Evolutionary conservation across 1,140 invertebrate species (phyloP).

Genomic region (Diabrotica virgifera): DNA sequence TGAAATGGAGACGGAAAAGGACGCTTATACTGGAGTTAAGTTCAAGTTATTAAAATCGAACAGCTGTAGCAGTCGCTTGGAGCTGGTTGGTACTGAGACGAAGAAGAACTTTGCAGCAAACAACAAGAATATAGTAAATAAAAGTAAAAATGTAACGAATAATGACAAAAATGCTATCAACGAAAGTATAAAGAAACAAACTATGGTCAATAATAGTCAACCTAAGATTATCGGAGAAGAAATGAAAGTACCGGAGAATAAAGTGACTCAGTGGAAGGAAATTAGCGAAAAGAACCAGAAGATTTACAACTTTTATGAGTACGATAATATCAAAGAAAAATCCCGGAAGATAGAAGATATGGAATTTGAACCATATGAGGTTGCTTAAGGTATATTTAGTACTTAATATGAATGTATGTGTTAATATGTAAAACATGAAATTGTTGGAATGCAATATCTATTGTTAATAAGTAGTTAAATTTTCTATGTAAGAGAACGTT

Average conservation of each 20-base stretch:
- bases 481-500: no score
- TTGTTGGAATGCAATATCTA: no score
- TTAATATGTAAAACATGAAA: no score
- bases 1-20: slow-evolving; percentile 32
- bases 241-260: slow-evolving; percentile 33
- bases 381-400: slow-evolving; percentile 44
- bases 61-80: slow-evolving; percentile 77
- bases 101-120: slow-evolving; percentile 37
- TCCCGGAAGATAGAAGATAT: slow-evolving; percentile 70
- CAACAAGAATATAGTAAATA: slow-evolving; percentile 29
- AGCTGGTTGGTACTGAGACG: slow-evolving; percentile 65
- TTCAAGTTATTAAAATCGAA: slow-evolving; percentile 79
- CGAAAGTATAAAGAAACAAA: slow-evolving; percentile 37
- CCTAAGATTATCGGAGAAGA: slow-evolving; percentile 43
- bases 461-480: no score
- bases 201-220: slow-evolving; percentile 19
- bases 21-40: slow-evolving; percentile 60
- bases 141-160: slow-evolving; percentile 40
- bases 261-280: slow-evolving; percentile 35
- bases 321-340: slow-evolving; percentile 33
- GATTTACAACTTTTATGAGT: slow-evolving; percentile 38
- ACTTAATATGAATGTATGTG: not conserved
- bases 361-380: slow-evolving; percentile 79
- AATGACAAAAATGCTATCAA: slow-evolving; percentile 47
- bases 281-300: slow-evolving; percentile 31